Base-by-base conservation (phyloP, 2,113 vertebrate genomes). In the Mormyrus iriodes region DNA sequence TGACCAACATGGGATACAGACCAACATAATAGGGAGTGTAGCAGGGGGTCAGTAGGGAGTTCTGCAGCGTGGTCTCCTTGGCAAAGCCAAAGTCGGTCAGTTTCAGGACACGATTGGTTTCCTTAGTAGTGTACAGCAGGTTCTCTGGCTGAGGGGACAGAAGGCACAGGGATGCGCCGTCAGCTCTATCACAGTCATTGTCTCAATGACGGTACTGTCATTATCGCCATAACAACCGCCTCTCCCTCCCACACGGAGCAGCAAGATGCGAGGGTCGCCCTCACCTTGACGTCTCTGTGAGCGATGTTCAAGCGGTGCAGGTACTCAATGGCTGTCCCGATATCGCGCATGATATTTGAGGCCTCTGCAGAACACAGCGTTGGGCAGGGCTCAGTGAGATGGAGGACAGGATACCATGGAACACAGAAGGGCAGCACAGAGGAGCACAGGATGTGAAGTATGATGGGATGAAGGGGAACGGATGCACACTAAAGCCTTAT, bases 21-120 rank as follows among this genome's bases (percentile, higher is more conserved):
- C 98, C 98, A 92, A 99, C 98, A 9, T 99, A 99, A 92, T 99
- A 99, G 0, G 98, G 98, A 8, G 98, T 99, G 88, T 98, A 99
- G 92, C 98, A 99, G 35, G 98, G 97, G 21, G 97, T 97, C 94
- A 96, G 96, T 84, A 97, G 92, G 0, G 97, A 96, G 82, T 97
- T 98, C 90, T 97, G 96, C 42, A 96, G 65, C 0, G 95, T 97
- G 2, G 97, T 98, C 95, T 99, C 98, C 94, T 99, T 99, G 90
- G 98, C 97, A 93, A 99, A 99, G 89, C 97, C 98, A 85, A 98
- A 98, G 92, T 99, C 98, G 0, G 98, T 98, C 90, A 99, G 96
- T 90, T 98, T 99, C 42, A 98, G 96, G 8, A 97, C 95, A 0
- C 96, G 92, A 3, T 97, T 97, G 79, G 94, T 96, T 90, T 96